Percentiles rank a stretch among this genome's conserved stretches.
Conservation (phyloP, 2,797 vertebrate species). For the Hirundo rustica region DNA sequence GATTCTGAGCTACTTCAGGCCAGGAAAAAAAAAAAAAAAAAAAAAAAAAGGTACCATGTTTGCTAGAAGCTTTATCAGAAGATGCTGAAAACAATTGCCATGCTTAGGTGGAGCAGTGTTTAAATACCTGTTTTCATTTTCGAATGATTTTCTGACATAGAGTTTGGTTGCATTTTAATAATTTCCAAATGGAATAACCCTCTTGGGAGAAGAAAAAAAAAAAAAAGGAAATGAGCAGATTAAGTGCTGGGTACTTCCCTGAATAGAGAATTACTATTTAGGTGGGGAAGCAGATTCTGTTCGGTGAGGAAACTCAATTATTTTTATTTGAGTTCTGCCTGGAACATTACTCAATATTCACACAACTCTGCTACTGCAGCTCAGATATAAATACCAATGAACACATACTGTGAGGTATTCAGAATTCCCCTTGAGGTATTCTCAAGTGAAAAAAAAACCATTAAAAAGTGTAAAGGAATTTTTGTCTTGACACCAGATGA, state of each 20-base stretch:
- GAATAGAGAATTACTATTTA: background rate
- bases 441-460: background rate
- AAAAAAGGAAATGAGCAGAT: background rate
- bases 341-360: slow-evolving; percentile 14
- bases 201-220: fast-evolving
- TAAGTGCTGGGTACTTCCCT: background rate
- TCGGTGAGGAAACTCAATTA: background rate
- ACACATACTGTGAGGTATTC: background rate
- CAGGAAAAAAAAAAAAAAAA: background rate
- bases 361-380: background rate
- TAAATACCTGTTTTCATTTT: background rate
- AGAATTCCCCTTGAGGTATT: background rate
- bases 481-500: background rate
- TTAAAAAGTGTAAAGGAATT: background rate
- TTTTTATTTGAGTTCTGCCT: slow-evolving; percentile 23
- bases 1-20: background rate
- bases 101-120: background rate
- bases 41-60: background rate
- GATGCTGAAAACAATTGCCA: background rate
- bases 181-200: background rate
- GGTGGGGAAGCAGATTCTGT: background rate
- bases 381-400: background rate
- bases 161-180: background rate
- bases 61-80: background rate
- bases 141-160: background rate